A percentile compares a stretch with the other conserved stretches of the same genome.
These are phyloP conservation scores for Pachycephus smyrnensis DNA, from an alignment of 2,888 invertebrate species.

Conservation along the genomic window DNA sequence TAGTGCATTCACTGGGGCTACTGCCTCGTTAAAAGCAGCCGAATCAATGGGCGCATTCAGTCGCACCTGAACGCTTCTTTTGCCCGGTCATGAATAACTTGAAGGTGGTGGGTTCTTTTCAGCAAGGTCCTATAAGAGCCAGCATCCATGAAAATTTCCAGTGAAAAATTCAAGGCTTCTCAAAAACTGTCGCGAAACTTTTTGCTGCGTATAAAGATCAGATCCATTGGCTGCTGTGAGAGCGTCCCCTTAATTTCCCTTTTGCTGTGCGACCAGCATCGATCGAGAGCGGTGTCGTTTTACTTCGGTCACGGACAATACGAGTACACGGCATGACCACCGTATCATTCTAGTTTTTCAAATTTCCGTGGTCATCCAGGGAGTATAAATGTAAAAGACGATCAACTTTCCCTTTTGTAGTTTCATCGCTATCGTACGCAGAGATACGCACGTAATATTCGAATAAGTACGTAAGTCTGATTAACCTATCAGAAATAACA, in stretches of 20 bases:
- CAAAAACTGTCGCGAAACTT: neutral
- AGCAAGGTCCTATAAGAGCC: neutral
- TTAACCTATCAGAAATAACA: neutral
- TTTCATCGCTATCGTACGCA: neutral
- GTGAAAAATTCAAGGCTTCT: neutral
- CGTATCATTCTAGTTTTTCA: neutral
- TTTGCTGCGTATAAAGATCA: neutral
- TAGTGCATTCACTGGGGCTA: neutral
- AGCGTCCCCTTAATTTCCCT: neutral
- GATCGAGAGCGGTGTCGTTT: neutral
- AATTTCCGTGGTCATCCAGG: neutral
- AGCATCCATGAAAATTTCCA: neutral
- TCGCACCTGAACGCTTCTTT: slow-evolving; percentile 33
- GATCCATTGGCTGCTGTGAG: neutral
- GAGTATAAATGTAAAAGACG: neutral
- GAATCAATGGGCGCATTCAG: slow-evolving; percentile 37
- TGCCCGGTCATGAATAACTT: slow-evolving; percentile 29
- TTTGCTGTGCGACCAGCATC: neutral
- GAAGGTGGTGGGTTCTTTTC: neutral
- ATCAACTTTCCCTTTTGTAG: neutral
- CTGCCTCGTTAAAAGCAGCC: neutral
- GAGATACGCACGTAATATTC: neutral
- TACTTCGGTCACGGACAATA: neutral
- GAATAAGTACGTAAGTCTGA: neutral
- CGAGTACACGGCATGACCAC: neutral